These are phyloP conservation scores for Ceyx erithaca DNA, from an alignment of 2,797 vertebrate genomes.

Conservation along the genomic window DNA sequence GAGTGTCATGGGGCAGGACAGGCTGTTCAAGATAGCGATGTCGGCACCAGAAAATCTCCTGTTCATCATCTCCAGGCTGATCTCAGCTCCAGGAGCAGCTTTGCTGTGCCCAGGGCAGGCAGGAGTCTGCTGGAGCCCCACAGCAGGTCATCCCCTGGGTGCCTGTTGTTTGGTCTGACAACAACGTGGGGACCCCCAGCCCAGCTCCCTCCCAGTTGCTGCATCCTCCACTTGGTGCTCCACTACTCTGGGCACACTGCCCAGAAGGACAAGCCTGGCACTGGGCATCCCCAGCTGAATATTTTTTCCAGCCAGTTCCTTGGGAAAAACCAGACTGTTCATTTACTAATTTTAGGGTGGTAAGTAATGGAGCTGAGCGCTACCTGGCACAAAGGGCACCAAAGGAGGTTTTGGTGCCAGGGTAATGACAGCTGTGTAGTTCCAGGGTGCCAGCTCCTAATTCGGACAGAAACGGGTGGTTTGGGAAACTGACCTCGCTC, in stretches of 20 bases:
- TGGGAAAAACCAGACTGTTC: constrained; percentile 22
- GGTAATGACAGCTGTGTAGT: rapidly evolving
- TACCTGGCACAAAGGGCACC: constrained; percentile 25
- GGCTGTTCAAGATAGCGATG: background rate
- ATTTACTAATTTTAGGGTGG: constrained; percentile 12
- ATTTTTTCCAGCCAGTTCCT: background rate
- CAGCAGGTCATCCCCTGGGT: background rate
- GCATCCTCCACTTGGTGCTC: background rate
- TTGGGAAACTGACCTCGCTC: background rate
- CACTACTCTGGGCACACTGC: background rate
- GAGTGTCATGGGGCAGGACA: constrained; percentile 2
- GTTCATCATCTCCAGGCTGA: background rate
- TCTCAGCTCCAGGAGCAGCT: background rate
- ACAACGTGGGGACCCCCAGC: rapidly evolving
- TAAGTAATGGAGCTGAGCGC: background rate
- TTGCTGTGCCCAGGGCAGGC: background rate
- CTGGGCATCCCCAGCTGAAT: background rate
- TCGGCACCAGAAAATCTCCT: background rate
- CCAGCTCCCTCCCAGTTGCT: background rate
- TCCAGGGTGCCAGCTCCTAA: background rate
- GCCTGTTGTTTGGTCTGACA: rapidly evolving
- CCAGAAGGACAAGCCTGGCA: background rate
- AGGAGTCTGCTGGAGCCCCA: background rate
- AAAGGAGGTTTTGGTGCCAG: background rate
- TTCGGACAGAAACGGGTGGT: background rate